Evolutionary conservation across 2,113 vertebrate genomes (phyloP), one percentile per base, ranked within the genome.

Genomic region (Polyodon spathula): DNA sequence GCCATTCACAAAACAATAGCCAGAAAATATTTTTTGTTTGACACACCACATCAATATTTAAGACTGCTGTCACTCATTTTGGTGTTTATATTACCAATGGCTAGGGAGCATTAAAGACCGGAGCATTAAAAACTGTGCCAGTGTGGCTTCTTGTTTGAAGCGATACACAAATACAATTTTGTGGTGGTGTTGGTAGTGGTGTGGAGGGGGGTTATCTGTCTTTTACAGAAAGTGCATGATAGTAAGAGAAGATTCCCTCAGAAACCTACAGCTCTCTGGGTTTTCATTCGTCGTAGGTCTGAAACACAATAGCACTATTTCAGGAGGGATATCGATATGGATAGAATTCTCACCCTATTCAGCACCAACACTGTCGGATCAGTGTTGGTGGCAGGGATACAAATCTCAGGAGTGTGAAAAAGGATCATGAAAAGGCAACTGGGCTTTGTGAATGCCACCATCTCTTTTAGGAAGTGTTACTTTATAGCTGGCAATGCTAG

Each of bases 231-330:
- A 61, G 56, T 60, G 3, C 40, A 38, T 55, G 54, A 62, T 56
- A 66, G 85, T 85, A 85, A 91, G 68, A 54, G 58, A 75, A 84
- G 82, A 86, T 68, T 75, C 78, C 82, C 84, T 64, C 48, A 68
- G 83, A 75, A 81, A 60, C 70, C 60, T 50, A 46, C 60, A 71
- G 56, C 51, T 73, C 80, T 82, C 68, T 64, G 62, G 71, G 70
- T 68, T 60, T 80, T 79, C 73, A 69, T 67, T 76, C 72, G 63
- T 85, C 77, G 78, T 83, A 80, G 76, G 75, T 84, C 65, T 84
- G 87, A 88, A 90, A 86, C 46, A 42, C 50, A 77, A 77, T 87
- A 81, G 60, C 15, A 1, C 61, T 5, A 14, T 71, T 79, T 71
- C 82, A 82, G 83, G 74, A 80, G 43, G 63, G 77, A 68, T 72